phyloP scores from a whole-genome alignment of 2,888 invertebrate species.

The Anaspis maculata region DNA sequence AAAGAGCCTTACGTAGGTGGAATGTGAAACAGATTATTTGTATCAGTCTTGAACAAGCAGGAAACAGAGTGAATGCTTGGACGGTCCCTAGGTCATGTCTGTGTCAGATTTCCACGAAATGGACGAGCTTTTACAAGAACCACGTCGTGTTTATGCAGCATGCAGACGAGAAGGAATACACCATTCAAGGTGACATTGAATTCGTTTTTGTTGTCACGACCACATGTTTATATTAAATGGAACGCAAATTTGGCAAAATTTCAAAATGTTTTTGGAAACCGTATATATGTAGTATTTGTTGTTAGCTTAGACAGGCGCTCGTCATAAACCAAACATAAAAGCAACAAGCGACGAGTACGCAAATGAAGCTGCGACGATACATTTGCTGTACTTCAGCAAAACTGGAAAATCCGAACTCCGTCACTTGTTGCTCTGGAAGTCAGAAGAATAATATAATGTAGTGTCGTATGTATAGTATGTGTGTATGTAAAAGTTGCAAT shows the following conservation, averaged over 20 bases:
- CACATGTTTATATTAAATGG: constrained; percentile 21
- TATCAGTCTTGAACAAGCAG: not conserved
- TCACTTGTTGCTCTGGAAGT: too few species aligned
- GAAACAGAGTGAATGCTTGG: not conserved
- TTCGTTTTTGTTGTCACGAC: constrained; percentile 17
- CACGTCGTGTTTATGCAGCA: too few species aligned
- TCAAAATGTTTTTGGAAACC: constrained; percentile 18
- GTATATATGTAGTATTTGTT: constrained; percentile 20
- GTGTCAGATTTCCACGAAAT: not conserved
- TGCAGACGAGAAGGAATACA: constrained; percentile 9
- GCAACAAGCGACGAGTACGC: too few species aligned
- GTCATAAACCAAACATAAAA: constrained; percentile 5
- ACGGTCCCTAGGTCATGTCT: too few species aligned
- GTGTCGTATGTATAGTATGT: constrained; percentile 6
- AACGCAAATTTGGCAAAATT: constrained; percentile 19
- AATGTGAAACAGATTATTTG: too few species aligned
- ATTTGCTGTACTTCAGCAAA: too few species aligned
- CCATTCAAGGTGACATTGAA: constrained; percentile 26
- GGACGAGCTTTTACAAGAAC: too few species aligned
- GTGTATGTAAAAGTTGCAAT: too few species aligned
- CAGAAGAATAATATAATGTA: too few species aligned
- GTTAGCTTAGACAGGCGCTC: constrained; percentile 8
- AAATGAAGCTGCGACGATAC: too few species aligned
- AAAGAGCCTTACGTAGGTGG: too few species aligned
- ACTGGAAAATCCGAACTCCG: too few species aligned